Conservation (phyloP, 2,888 invertebrate species). For the Teleogryllus oceanicus region DNA sequence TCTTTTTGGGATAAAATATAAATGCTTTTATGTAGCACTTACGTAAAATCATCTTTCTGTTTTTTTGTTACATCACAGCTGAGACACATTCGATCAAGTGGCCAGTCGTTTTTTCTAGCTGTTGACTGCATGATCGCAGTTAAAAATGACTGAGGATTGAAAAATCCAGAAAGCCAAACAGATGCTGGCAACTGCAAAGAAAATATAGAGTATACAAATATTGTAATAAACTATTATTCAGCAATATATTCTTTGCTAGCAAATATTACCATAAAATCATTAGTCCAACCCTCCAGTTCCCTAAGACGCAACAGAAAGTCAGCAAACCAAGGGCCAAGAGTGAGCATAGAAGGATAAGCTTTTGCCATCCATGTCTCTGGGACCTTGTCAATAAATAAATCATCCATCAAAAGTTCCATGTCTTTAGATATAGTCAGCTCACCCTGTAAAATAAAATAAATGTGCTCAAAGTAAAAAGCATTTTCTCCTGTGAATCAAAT, state of each 20-base stretch:
- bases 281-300: slow-evolving; percentile 83
- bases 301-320: slow-evolving; percentile 76
- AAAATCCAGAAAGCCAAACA: slow-evolving; percentile 92
- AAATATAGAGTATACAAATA: not conserved
- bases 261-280: slow-evolving; percentile 68
- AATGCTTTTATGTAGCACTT: slow-evolving; percentile 40
- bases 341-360: slow-evolving; percentile 84
- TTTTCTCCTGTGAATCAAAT: too few species aligned
- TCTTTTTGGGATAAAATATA: too few species aligned
- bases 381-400: slow-evolving; percentile 86
- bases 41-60: slow-evolving; percentile 76
- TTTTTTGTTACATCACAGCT: slow-evolving; percentile 94
- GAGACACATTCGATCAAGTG: slow-evolving; percentile 91
- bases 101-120: slow-evolving; percentile 93
- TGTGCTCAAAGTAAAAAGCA: too few species aligned
- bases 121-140: slow-evolving; percentile 98
- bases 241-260: too few species aligned
- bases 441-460: slow-evolving; percentile 56
- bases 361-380: slow-evolving; percentile 79
- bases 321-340: slow-evolving; percentile 80
- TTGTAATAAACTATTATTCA: not conserved
- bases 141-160: slow-evolving; percentile 94
- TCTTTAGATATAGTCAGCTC: slow-evolving; percentile 88
- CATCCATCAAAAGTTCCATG: slow-evolving; percentile 84
- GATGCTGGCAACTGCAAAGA: slow-evolving; percentile 67